phyloP scores from a whole-genome alignment of 1,140 invertebrate species.

The Lasioglossum baleicum region DNA sequence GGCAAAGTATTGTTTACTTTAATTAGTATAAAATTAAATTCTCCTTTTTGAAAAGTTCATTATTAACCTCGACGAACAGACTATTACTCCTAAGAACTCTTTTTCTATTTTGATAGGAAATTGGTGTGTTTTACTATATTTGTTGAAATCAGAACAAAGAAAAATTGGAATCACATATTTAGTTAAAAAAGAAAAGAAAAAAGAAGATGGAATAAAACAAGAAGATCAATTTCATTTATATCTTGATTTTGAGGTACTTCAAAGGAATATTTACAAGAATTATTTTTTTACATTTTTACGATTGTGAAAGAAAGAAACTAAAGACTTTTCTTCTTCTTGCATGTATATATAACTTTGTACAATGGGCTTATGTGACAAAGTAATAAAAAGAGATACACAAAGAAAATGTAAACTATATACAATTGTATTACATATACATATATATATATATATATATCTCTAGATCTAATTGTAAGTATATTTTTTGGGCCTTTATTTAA shows the following conservation, averaged over 20 bases:
- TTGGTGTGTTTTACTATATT: neutral
- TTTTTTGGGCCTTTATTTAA: too few species aligned
- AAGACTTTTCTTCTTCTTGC: conserved; percentile 31
- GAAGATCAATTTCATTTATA: conserved; percentile 16
- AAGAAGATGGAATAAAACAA: neutral
- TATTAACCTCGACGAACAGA: neutral
- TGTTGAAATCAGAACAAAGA: neutral
- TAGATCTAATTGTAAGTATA: too few species aligned
- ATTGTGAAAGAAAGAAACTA: conserved; percentile 8
- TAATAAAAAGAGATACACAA: conserved; percentile 31
- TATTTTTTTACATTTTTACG: conserved; percentile 46
- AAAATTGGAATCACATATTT: conserved; percentile 6
- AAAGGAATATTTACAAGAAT: conserved; percentile 29
- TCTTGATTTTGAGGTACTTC: conserved; percentile 8
- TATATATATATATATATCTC: conserved; percentile 16
- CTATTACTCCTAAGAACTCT: neutral
- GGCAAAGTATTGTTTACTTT: neutral
- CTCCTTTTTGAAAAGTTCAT: too few species aligned
- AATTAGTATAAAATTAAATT: neutral
- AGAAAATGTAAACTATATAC: conserved; percentile 40
- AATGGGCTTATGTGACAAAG: conserved; percentile 28
- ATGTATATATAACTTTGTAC: conserved; percentile 43
- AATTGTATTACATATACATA: conserved; percentile 23
- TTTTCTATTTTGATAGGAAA: neutral
- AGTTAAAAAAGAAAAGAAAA: neutral